Percentiles rank a stretch among this genome's conserved stretches.
phyloP scores from a whole-genome alignment of 1,140 invertebrate species.

The Hylyphantes graminicola region DNA sequence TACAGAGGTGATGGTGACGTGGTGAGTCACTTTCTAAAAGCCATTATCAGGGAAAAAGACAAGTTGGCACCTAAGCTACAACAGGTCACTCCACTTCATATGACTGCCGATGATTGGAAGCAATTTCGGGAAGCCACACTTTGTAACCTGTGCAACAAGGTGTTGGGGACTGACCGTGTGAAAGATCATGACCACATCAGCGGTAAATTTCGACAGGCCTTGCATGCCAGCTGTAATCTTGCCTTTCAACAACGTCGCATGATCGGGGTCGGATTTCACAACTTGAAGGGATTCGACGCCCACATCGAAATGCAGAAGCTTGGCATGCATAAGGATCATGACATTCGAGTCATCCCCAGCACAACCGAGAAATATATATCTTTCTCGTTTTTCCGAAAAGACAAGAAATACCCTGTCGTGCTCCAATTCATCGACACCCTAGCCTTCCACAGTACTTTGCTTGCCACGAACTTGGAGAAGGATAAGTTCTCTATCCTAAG shows the following conservation, averaged over 20 bases:
- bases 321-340: neutral
- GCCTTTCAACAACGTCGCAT: neutral
- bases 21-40: neutral
- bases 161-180: neutral
- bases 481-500: conserved; percentile 6
- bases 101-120: neutral
- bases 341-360: neutral
- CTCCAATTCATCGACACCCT: conserved; percentile 4
- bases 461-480: neutral
- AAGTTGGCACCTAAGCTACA: no score
- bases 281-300: conserved; percentile 14
- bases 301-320: conserved; percentile 10
- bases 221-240: conserved; percentile 2
- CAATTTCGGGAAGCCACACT: neutral
- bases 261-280: conserved; percentile 23
- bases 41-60: neutral
- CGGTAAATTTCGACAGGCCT: neutral
- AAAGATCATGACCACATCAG: conserved; percentile 15
- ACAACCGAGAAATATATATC: conserved; percentile 16
- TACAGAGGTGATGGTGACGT: conserved; percentile 1
- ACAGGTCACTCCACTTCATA: neutral
- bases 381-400: neutral
- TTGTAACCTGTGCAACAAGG: neutral
- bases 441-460: neutral
- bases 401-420: neutral